Evolutionary conservation across 2,888 invertebrate genomes (phyloP).

Genomic region (Oscheius sp.): DNA sequence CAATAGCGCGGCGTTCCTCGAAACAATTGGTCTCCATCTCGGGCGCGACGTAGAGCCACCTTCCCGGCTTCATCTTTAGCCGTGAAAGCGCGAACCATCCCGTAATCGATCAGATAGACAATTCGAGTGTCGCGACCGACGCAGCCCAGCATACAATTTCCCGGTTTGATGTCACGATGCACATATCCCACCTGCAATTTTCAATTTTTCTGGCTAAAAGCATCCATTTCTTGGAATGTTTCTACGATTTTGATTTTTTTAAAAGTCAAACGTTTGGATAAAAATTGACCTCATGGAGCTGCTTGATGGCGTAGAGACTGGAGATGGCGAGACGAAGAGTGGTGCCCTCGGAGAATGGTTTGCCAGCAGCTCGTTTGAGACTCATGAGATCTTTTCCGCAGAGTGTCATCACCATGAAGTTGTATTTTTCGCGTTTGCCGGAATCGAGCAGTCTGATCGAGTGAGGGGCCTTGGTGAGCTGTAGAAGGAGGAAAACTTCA

Average conservation of each 20-base stretch:
- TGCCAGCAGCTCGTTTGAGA: slow-evolving; percentile 39
- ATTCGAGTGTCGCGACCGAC: slow-evolving; percentile 40
- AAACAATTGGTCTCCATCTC: slow-evolving; percentile 46
- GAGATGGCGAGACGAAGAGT: slow-evolving; percentile 49
- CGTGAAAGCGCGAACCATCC: slow-evolving; percentile 53
- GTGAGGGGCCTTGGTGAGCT: slow-evolving; percentile 26
- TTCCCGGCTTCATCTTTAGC: slow-evolving; percentile 32
- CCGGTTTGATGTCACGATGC: slow-evolving; percentile 58
- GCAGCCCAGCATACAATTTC: slow-evolving; percentile 51
- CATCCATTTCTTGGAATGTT: too few species aligned
- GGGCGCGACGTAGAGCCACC: slow-evolving; percentile 34
- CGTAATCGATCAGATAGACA: slow-evolving; percentile 52
- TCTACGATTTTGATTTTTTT: too few species aligned
- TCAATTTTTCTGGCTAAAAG: too few species aligned
- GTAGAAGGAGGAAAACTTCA: slow-evolving; percentile 43
- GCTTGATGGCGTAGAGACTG: slow-evolving; percentile 49
- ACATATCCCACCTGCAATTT: slow-evolving; percentile 44
- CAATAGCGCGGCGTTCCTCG: slow-evolving; percentile 54
- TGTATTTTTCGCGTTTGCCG: slow-evolving; percentile 42
- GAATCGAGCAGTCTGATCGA: slow-evolving; percentile 42
- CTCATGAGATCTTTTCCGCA: slow-evolving; percentile 48
- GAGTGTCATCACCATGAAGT: slow-evolving; percentile 55
- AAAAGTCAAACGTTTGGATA: too few species aligned
- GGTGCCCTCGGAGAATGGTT: slow-evolving; percentile 44
- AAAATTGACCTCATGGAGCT: slow-evolving; percentile 52